phyloP scores from a whole-genome alignment of 2,113 vertebrate species.

The Toxostoma redivivum region DNA sequence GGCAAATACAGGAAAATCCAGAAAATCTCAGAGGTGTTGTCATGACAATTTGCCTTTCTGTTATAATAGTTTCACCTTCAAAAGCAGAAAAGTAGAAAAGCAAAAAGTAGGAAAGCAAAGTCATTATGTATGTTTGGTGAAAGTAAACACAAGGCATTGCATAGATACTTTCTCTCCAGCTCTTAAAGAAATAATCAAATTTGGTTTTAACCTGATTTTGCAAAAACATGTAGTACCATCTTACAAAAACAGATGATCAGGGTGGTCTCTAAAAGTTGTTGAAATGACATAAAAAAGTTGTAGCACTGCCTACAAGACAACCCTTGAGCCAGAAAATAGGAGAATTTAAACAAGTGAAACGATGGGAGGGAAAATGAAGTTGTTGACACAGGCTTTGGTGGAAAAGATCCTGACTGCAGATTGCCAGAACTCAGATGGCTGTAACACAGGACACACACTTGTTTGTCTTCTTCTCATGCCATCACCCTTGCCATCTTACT shows the following conservation, averaged over 20 bases:
- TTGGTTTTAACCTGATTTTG: background rate
- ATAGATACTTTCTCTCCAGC: background rate
- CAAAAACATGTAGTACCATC: background rate
- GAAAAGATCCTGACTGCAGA: background rate
- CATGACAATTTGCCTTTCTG: background rate
- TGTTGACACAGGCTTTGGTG: background rate
- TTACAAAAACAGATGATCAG: background rate
- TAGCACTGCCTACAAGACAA: background rate
- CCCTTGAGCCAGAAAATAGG: background rate
- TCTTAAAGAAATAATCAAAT: background rate
- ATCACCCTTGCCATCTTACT: accelerated
- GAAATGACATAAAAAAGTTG: background rate
- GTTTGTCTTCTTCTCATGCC: background rate
- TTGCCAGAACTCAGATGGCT: background rate
- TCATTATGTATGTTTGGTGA: background rate
- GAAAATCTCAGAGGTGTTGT: background rate
- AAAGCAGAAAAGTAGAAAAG: background rate
- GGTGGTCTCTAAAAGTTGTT: background rate
- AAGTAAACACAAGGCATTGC: background rate
- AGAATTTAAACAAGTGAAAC: background rate
- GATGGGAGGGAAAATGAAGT: background rate
- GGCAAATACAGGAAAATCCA: background rate
- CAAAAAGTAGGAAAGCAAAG: background rate
- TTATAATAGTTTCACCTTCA: background rate
- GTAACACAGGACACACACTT: background rate